A percentile compares a stretch with the other conserved stretches of the same genome.
These are phyloP conservation scores for Leistus spinibarbis DNA, from an alignment of 2,888 invertebrate species.

Conservation along the genomic window DNA sequence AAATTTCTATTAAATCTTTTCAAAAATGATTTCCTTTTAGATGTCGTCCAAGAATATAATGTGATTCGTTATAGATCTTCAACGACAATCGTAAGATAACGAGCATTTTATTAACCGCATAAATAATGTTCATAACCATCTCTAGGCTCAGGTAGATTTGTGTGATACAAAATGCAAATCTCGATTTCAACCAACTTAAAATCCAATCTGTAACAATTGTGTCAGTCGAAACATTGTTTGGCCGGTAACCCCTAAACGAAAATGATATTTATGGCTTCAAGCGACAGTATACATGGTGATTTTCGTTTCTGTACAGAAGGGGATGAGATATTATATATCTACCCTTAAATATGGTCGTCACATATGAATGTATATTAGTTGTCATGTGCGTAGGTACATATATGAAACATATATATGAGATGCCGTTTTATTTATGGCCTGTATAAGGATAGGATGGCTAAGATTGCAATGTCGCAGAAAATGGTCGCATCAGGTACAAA, in stretches of 20 bases:
- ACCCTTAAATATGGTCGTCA: not conserved
- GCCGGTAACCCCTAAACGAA: not conserved
- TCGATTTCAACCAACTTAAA: not conserved
- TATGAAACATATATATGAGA: too few species aligned
- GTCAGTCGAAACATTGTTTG: slow-evolving; percentile 5
- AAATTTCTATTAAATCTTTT: too few species aligned
- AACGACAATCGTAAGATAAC: too few species aligned
- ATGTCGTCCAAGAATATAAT: too few species aligned
- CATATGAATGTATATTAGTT: slow-evolving; percentile 12
- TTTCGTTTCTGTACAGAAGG: not conserved
- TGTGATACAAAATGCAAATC: slow-evolving; percentile 17
- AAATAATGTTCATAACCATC: too few species aligned
- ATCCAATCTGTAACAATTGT: slow-evolving; percentile 18
- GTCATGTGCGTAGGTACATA: too few species aligned
- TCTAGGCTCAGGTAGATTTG: not conserved
- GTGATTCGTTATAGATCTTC: too few species aligned
- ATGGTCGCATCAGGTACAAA: not conserved
- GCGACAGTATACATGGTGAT: not conserved
- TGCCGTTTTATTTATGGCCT: not conserved
- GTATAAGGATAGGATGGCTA: not conserved
- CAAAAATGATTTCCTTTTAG: too few species aligned
- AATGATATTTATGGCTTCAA: slow-evolving; percentile 8
- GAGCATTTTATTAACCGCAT: too few species aligned
- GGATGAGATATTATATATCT: not conserved
- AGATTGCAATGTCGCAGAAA: not conserved